phyloP scores from a whole-genome alignment of 2,888 invertebrate species.

The Synanthedon myopaeformis region DNA sequence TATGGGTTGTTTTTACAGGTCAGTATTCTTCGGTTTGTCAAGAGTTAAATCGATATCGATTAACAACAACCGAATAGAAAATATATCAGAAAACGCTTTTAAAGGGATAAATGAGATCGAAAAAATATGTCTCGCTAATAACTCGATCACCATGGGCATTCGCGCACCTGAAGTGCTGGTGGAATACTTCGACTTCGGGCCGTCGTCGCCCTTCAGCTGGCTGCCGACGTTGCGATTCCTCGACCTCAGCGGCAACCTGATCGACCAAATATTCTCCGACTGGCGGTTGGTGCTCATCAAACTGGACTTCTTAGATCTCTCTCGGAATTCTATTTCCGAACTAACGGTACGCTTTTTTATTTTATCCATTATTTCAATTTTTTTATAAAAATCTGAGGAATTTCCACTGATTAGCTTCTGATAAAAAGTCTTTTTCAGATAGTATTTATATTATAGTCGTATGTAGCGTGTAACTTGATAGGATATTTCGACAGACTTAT shows the following conservation, averaged over 20 bases:
- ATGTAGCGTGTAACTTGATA: too few relatives aligned
- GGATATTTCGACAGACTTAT: too few relatives aligned
- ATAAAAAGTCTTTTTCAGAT: too few relatives aligned
- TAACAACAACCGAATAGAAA: neutral
- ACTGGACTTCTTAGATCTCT: conserved; percentile 12
- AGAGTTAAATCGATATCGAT: neutral
- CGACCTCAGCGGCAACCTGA: conserved; percentile 14
- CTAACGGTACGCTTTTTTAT: neutral
- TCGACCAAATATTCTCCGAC: conserved; percentile 12
- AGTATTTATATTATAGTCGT: too few relatives aligned
- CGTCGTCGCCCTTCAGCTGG: conserved; percentile 10
- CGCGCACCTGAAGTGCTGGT: neutral
- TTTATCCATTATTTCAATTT: too few relatives aligned
- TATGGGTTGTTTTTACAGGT: neutral
- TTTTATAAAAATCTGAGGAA: too few relatives aligned
- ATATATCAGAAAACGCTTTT: neutral
- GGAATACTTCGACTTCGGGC: neutral
- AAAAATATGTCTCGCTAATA: neutral
- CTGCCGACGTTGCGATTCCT: conserved; percentile 9
- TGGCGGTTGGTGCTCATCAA: conserved; percentile 6
- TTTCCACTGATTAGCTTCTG: too few relatives aligned
- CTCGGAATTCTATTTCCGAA: conserved; percentile 13
- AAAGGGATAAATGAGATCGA: neutral
- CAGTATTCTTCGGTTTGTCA: neutral
- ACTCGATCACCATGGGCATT: neutral